Conservation (phyloP, 2,797 vertebrate species). For the Malurus leucopterus region DNA sequence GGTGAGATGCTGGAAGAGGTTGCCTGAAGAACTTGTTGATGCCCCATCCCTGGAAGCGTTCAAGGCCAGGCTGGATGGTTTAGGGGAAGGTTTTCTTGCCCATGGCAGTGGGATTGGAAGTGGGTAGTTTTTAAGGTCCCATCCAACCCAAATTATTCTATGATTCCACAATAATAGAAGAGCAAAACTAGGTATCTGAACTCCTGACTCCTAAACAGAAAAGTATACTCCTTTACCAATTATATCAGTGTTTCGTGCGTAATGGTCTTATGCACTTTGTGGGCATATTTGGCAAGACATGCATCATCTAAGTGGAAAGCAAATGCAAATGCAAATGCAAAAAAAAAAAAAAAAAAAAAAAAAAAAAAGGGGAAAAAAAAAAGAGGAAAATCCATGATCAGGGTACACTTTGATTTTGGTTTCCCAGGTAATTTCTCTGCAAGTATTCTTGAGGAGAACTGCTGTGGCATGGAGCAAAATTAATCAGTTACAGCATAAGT, state of each 20-base stretch:
- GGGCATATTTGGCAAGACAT: neutral
- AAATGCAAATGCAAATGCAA: too few relatives aligned
- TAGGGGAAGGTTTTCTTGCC: neutral
- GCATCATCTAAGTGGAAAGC: neutral
- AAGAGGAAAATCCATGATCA: fast-evolving
- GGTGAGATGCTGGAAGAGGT: neutral
- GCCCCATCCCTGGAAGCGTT: neutral
- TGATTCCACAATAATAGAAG: neutral
- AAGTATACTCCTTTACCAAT: neutral
- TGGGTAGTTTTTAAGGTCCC: neutral
- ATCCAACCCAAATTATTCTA: neutral
- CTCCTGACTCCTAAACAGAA: neutral
- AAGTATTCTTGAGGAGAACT: neutral
- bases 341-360: too few relatives aligned
- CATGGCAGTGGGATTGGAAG: neutral
- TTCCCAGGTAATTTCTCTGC: neutral
- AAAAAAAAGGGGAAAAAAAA: too few relatives aligned
- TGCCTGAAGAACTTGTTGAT: neutral
- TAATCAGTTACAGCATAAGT: neutral
- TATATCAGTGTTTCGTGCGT: neutral
- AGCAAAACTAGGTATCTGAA: neutral
- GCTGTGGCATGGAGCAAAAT: neutral
- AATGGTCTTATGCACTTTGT: neutral
- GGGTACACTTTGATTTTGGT: neutral
- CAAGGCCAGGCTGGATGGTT: neutral